Conservation (phyloP, 2,113 vertebrate species). For the Pachycephala philippinensis region DNA sequence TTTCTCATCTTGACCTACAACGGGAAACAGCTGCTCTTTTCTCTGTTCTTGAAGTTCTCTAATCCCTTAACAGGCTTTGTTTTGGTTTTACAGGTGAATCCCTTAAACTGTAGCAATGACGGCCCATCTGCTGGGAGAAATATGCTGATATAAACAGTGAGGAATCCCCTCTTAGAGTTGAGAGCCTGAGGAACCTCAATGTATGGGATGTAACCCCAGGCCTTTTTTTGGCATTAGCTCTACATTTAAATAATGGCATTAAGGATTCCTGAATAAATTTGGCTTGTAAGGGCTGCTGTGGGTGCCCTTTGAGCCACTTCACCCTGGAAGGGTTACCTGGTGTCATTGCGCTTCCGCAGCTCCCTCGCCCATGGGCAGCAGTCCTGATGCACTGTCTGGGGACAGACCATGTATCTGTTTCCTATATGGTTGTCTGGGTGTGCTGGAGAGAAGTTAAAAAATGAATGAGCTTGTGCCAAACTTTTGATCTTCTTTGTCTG, state of each 20-base stretch:
- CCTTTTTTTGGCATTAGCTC: not conserved
- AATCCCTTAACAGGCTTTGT: not conserved
- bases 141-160: not conserved
- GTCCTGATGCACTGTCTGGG: not conserved
- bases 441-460: not conserved
- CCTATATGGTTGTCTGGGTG: not conserved
- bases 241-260: not conserved
- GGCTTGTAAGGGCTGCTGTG: not conserved
- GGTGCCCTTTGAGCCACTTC: not conserved
- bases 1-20: slow-evolving; percentile 23
- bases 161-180: not conserved
- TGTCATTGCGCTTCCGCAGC: not conserved
- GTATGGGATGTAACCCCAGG: not conserved
- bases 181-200: not conserved
- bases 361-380: not conserved
- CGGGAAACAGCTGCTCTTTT: not conserved
- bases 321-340: not conserved
- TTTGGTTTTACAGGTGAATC: not conserved
- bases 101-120: not conserved
- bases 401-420: not conserved
- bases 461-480: not conserved
- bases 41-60: not conserved
- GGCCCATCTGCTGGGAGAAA: not conserved
- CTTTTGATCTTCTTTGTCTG: not conserved
- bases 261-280: not conserved